A percentile compares a stretch with the other conserved stretches of the same genome.
These are phyloP conservation scores for Sinhomidia bicolor DNA, from an alignment of 2,888 invertebrate species.

Conservation along the genomic window DNA sequence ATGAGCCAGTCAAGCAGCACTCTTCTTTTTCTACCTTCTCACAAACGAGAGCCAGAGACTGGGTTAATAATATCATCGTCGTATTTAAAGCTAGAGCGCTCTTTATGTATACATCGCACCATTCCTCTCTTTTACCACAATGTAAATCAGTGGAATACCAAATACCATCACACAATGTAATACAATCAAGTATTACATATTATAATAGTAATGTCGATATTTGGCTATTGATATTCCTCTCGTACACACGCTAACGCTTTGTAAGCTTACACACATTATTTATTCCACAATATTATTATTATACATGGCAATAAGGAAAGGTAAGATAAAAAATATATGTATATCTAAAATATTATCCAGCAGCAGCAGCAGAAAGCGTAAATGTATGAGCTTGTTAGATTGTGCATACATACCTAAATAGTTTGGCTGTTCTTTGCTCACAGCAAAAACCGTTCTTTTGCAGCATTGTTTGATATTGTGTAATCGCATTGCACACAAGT, in stretches of 20 bases:
- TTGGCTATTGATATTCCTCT: not conserved
- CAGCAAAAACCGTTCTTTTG: constrained; percentile 52
- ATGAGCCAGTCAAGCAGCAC: constrained; percentile 47
- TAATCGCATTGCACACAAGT: constrained; percentile 13
- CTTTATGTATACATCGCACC: not conserved
- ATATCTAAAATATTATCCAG: too few relatives aligned
- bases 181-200: not conserved
- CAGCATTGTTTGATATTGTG: constrained; percentile 19
- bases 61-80: constrained; percentile 11
- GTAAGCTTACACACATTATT: not conserved
- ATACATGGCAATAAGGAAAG: too few relatives aligned
- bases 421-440: constrained; percentile 12
- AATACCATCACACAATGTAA: not conserved
- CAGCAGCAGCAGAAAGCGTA: too few relatives aligned
- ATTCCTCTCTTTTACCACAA: not conserved
- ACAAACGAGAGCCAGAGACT: constrained; percentile 18
- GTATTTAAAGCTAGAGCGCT: not conserved
- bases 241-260: not conserved
- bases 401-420: not conserved
- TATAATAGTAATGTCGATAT: not conserved
- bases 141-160: not conserved
- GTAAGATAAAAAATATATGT: too few relatives aligned
- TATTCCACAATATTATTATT: not conserved
- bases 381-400: too few relatives aligned
- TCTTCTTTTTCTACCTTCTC: constrained; percentile 14